Conservation (phyloP, 2,888 invertebrate species). For the Myopa tessellatipennis region DNA sequence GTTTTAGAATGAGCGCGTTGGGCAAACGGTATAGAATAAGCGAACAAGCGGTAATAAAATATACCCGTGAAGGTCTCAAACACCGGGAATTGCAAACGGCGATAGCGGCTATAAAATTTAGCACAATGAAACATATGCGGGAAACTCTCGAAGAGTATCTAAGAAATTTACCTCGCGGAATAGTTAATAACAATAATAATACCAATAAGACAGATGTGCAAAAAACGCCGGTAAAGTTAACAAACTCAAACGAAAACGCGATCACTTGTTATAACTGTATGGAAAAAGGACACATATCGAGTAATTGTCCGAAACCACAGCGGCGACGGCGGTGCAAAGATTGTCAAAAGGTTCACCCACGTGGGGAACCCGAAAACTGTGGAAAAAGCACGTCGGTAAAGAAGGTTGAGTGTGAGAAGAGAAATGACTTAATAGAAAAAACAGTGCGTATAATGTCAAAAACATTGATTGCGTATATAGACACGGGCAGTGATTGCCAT, state of each 20-base stretch:
- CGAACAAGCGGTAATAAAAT: constrained; percentile 37
- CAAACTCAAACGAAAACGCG: neutral
- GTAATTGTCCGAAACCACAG: constrained; percentile 38
- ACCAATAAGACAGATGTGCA: too few relatives aligned
- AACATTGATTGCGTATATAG: neutral
- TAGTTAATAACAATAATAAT: too few relatives aligned
- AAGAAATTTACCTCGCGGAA: too few relatives aligned
- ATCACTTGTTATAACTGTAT: constrained; percentile 33
- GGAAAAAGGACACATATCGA: constrained; percentile 36
- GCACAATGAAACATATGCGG: constrained; percentile 32
- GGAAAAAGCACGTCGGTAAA: constrained; percentile 11
- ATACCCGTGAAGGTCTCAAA: constrained; percentile 36
- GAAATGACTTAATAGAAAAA: neutral
- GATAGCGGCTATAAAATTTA: constrained; percentile 30
- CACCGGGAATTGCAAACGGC: constrained; percentile 35
- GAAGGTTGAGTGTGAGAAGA: neutral
- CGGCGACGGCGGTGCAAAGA: constrained; percentile 31
- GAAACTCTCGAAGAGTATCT: too few relatives aligned
- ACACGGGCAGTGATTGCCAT: constrained; percentile 32
- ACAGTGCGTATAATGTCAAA: neutral
- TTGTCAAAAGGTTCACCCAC: constrained; percentile 39
- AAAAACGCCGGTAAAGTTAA: too few relatives aligned
- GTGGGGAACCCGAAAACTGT: constrained; percentile 21
- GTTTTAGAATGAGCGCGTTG: constrained; percentile 40
- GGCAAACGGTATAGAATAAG: constrained; percentile 34